Percentiles rank a stretch among this genome's conserved stretches.
These are phyloP conservation scores for Darevskia mixta DNA, from an alignment of 2,797 vertebrate species.

Conservation along the genomic window DNA sequence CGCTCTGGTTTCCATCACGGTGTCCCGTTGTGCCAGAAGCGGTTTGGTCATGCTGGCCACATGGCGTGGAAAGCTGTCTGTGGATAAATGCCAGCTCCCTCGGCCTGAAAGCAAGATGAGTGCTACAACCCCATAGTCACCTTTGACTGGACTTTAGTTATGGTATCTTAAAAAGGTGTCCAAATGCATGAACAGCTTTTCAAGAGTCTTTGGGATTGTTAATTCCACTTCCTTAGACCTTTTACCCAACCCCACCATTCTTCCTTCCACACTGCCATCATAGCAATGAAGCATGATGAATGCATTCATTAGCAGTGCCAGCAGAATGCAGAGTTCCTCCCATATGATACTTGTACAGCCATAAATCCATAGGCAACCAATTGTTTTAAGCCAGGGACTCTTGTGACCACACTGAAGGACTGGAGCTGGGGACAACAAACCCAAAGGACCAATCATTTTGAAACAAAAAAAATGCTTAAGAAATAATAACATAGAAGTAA, in stretches of 20 bases:
- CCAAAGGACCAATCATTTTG: not conserved
- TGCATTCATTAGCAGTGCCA: not conserved
- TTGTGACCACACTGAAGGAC: not conserved
- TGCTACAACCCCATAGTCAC: too few relatives aligned
- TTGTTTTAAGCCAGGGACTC: not conserved
- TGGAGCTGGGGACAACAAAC: not conserved
- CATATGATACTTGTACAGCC: not conserved
- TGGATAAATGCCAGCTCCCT: too few relatives aligned
- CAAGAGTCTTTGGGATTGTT: not conserved
- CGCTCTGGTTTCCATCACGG: fast-evolving
- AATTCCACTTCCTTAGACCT: not conserved
- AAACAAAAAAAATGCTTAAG: not conserved
- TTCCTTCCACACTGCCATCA: not conserved
- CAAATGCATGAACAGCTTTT: not conserved
- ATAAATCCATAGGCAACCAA: not conserved
- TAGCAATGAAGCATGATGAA: not conserved
- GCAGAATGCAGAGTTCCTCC: too few relatives aligned
- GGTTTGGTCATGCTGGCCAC: too few relatives aligned
- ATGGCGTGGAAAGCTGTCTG: too few relatives aligned
- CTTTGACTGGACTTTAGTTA: too few relatives aligned
- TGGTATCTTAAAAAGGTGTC: too few relatives aligned
- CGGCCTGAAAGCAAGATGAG: too few relatives aligned
- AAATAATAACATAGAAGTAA: not conserved
- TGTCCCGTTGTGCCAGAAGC: too few relatives aligned
- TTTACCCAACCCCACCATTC: not conserved